These are phyloP conservation scores for Tadarida brasiliensis DNA, from an alignment of 2,797 vertebrate genomes.

Conservation along the genomic window DNA sequence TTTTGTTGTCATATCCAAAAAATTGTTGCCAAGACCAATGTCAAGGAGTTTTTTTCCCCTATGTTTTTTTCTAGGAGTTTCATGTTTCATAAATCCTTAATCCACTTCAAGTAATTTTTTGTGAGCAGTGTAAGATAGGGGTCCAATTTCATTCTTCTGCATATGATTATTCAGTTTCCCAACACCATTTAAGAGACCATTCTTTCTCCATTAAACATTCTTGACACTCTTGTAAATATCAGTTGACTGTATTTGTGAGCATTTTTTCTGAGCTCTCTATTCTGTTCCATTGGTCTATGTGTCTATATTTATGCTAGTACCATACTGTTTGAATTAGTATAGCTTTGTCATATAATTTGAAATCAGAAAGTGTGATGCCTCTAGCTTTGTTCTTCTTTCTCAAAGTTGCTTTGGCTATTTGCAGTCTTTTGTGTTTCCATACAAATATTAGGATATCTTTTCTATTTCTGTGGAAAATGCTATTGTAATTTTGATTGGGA, in stretches of 20 bases:
- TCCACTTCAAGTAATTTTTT: neutral
- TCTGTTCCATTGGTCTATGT: neutral
- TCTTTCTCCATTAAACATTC: neutral
- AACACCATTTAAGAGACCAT: neutral
- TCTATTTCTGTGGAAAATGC: neutral
- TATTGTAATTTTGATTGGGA: neutral
- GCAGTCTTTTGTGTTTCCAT: neutral
- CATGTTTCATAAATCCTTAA: neutral
- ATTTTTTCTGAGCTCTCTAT: neutral
- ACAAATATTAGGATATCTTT: neutral
- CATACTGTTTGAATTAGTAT: neutral
- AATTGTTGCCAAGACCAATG: neutral
- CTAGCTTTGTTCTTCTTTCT: neutral
- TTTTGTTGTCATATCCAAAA: neutral
- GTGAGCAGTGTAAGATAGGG: neutral
- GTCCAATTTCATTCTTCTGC: neutral
- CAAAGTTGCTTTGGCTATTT: neutral
- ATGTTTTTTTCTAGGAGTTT: neutral
- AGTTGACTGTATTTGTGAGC: neutral
- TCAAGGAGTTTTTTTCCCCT: neutral
- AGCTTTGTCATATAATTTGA: neutral
- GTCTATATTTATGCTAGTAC: neutral
- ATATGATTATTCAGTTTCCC: neutral
- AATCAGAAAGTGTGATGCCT: neutral
- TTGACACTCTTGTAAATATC: neutral